Conservation (phyloP, 1,140 invertebrate genomes). For the Drosophila nebulosa region DNA sequence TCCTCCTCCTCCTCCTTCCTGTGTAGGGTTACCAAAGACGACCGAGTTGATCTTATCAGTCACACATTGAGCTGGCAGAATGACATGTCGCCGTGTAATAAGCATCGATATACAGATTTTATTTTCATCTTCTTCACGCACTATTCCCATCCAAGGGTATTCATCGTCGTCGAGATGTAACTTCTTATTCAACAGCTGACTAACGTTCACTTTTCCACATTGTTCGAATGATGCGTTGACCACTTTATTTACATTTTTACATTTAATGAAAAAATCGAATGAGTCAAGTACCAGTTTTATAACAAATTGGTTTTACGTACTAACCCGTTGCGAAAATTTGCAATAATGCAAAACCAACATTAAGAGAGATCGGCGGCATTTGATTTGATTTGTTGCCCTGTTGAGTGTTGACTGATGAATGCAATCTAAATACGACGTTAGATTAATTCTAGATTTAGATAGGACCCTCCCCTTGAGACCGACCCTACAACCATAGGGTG, state of each 20-base stretch:
- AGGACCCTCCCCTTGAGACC: too few relatives aligned
- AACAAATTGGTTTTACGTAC: background rate
- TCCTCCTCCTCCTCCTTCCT: too few relatives aligned
- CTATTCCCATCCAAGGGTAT: slow-evolving; percentile 22
- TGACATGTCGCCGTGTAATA: slow-evolving; percentile 8
- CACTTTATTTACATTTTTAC: slow-evolving; percentile 9
- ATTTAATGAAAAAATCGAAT: background rate
- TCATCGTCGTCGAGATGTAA: slow-evolving; percentile 7
- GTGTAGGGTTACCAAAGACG: slow-evolving; percentile 7
- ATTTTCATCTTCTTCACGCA: background rate
- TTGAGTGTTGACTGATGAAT: background rate
- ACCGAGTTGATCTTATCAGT: background rate
- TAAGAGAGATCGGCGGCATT: background rate
- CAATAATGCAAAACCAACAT: background rate
- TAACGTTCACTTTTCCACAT: slow-evolving; percentile 15
- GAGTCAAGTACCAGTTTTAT: background rate
- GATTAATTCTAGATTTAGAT: too few relatives aligned
- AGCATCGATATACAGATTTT: slow-evolving; percentile 11
- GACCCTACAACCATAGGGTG: too few relatives aligned
- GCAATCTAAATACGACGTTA: too few relatives aligned
- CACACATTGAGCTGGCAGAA: slow-evolving; percentile 21
- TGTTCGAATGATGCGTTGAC: background rate
- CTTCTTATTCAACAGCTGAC: slow-evolving; percentile 3
- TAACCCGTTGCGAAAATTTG: slow-evolving; percentile 1
- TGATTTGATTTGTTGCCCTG: background rate